A percentile compares a stretch with the other conserved stretches of the same genome.
phyloP scores from a whole-genome alignment of 1,140 invertebrate genomes.

The Zophobas morio region DNA sequence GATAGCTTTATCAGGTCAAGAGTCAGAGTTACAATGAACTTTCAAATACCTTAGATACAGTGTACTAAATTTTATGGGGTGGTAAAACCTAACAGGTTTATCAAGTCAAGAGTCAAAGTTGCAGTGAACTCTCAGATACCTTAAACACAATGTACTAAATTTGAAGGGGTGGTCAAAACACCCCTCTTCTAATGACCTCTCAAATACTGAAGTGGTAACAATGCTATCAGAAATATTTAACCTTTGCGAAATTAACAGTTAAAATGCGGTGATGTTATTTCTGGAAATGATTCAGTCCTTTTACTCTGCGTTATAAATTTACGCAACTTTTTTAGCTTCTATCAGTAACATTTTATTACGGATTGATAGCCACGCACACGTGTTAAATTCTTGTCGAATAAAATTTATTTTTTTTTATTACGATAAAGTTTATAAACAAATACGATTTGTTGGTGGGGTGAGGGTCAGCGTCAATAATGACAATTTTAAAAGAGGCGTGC shows the following conservation, averaged over 20 bases:
- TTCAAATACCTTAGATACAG: too few species aligned
- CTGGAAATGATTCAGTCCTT: constrained; percentile 4
- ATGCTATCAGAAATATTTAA: background rate
- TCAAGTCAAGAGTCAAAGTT: too few species aligned
- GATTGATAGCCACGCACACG: constrained; percentile 25
- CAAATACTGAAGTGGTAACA: too few species aligned
- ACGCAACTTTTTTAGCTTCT: constrained; percentile 6
- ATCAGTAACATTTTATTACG: constrained; percentile 11
- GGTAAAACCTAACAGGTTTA: too few species aligned
- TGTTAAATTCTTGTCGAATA: constrained; percentile 32
- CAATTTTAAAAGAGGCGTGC: constrained; percentile 40
- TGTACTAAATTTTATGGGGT: background rate
- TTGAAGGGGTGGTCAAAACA: too few species aligned
- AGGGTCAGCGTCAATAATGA: constrained; percentile 29
- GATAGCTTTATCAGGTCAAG: constrained; percentile 23
- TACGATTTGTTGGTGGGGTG: constrained; percentile 38
- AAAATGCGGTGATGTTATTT: background rate
- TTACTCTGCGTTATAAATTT: constrained; percentile 11
- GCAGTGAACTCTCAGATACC: too few species aligned
- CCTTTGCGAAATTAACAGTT: background rate
- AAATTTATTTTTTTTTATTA: constrained; percentile 9
- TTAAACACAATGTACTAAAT: too few species aligned
- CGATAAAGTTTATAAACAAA: constrained; percentile 37
- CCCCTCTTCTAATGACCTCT: too few species aligned
- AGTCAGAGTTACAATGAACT: background rate